Percentiles rank a stretch among this genome's conserved stretches.
Conservation (phyloP, 2,113 vertebrate species). For the Catharus bicknelli region DNA sequence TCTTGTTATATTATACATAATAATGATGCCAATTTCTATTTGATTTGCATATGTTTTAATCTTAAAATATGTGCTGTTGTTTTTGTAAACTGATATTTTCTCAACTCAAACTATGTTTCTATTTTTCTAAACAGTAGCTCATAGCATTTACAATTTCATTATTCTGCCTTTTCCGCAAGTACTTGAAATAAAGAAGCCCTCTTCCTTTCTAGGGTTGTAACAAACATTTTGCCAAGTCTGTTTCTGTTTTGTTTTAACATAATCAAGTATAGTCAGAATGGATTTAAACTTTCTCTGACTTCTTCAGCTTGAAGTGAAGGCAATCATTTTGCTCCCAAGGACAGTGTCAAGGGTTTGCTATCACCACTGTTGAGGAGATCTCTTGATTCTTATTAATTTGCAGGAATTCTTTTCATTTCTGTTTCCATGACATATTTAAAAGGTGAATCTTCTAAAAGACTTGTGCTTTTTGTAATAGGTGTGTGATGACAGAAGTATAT, state of each 20-base stretch:
- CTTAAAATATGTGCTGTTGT: neutral
- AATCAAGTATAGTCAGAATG: neutral
- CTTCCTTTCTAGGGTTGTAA: neutral
- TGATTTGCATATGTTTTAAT: neutral
- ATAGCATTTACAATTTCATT: neutral
- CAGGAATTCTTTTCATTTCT: neutral
- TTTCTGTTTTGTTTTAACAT: neutral
- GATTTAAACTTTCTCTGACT: neutral
- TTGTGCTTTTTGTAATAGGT: neutral
- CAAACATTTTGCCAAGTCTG: neutral
- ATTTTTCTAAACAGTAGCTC: neutral
- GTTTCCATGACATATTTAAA: constrained; percentile 17
- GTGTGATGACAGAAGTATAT: neutral
- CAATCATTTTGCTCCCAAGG: neutral
- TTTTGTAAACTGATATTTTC: neutral
- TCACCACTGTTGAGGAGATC: neutral
- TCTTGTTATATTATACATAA: neutral
- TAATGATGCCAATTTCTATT: neutral
- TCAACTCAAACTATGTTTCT: neutral
- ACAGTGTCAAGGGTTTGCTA: neutral
- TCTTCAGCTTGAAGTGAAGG: constrained; percentile 11
- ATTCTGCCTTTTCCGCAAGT: neutral
- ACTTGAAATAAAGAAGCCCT: neutral
- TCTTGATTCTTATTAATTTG: constrained; percentile 23
- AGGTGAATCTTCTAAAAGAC: constrained; percentile 3